Conservation (phyloP, 2,888 invertebrate genomes). For the Ormyrus thymus region DNA sequence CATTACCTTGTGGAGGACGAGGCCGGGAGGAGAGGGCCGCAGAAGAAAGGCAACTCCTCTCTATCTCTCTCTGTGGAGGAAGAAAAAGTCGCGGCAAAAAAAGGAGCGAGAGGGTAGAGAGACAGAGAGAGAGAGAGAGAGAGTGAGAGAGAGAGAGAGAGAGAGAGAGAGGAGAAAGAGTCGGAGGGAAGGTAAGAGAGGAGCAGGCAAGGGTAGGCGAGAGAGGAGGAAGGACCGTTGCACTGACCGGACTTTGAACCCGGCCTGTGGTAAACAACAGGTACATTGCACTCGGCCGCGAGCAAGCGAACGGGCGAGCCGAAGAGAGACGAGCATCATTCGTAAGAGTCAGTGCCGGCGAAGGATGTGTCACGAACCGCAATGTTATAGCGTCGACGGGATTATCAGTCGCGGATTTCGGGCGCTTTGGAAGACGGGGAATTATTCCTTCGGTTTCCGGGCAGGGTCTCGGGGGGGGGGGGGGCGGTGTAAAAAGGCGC, state of each 20-base stretch:
- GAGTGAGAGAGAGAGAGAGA: not conserved
- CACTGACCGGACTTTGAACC: constrained; percentile 74
- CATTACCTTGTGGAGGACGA: constrained; percentile 48
- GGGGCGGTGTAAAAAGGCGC: too few species aligned
- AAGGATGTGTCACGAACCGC: constrained; percentile 27
- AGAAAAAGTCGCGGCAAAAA: constrained; percentile 15
- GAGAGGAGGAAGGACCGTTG: constrained; percentile 63
- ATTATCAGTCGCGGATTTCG: too few species aligned
- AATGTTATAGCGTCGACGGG: too few species aligned
- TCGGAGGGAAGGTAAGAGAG: not conserved
- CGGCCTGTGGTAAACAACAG: constrained; percentile 73
- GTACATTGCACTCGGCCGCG: constrained; percentile 70
- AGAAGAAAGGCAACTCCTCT: not conserved
- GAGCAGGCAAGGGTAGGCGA: constrained; percentile 5
- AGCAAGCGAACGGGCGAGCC: not conserved
- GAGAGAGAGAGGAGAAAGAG: constrained; percentile 1
- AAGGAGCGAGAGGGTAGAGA: constrained; percentile 34
- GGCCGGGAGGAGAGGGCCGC: constrained; percentile 1
- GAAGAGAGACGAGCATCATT: constrained; percentile 60
- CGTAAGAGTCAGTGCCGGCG: constrained; percentile 60
- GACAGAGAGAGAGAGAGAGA: too few species aligned
- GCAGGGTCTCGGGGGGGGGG: too few species aligned
- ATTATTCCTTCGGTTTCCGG: too few species aligned
- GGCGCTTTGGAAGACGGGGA: too few species aligned
- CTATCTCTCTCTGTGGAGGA: not conserved